Percentiles rank a stretch among this genome's conserved stretches.
These are phyloP conservation scores for Ruditapes philippinarum DNA, from an alignment of 1,140 invertebrate genomes.

Conservation along the genomic window DNA sequence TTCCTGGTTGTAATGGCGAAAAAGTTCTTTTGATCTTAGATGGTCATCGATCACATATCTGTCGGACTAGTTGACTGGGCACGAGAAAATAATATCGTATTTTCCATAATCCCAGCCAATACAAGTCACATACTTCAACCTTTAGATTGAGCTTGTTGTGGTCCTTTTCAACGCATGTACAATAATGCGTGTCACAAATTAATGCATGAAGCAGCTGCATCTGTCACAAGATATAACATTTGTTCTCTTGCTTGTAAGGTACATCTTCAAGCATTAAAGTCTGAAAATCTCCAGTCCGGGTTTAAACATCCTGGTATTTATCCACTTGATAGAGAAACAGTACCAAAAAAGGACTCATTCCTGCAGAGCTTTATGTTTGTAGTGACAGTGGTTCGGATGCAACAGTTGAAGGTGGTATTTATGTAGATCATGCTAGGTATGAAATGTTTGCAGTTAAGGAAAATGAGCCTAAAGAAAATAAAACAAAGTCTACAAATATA, in stretches of 20 bases:
- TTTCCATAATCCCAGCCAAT: constrained; percentile 60
- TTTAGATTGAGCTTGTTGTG: constrained; percentile 61
- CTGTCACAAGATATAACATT: constrained; percentile 18
- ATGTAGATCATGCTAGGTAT: background rate
- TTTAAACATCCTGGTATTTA: constrained; percentile 60
- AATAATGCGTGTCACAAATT: constrained; percentile 28
- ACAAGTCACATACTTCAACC: constrained; percentile 62
- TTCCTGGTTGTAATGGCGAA: background rate
- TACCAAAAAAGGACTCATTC: constrained; percentile 3
- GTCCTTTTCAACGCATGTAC: constrained; percentile 42
- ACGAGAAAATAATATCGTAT: background rate
- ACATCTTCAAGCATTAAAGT: background rate
- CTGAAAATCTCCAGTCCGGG: constrained; percentile 42
- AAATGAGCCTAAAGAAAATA: background rate
- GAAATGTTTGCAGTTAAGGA: background rate
- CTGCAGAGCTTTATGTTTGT: background rate
- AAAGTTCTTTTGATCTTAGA: constrained; percentile 4
- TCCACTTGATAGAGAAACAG: constrained; percentile 18
- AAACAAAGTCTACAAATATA: no score
- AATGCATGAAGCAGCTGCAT: background rate
- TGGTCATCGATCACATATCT: constrained; percentile 23
- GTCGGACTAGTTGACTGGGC: background rate
- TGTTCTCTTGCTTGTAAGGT: constrained; percentile 46
- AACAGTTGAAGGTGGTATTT: background rate
- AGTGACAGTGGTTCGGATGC: background rate